Percentiles rank a stretch among this genome's conserved stretches.
Conservation (phyloP, 2,113 vertebrate genomes). For the Grus americana region DNA sequence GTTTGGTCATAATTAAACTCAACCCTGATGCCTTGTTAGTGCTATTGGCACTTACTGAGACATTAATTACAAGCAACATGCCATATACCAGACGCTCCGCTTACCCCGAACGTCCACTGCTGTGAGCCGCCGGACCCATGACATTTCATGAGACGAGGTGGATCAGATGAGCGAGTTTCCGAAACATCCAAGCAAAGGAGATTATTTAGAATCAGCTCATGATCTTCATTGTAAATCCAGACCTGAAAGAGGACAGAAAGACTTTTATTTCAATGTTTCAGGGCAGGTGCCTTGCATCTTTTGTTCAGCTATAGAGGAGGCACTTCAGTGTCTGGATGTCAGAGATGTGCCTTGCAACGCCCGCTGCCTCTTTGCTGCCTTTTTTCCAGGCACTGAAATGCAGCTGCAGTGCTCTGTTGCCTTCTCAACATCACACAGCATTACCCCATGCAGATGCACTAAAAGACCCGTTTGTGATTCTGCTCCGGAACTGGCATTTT, state of each 20-base stretch:
- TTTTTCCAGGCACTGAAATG: neutral
- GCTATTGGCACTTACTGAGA: accelerated
- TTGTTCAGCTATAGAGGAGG: neutral
- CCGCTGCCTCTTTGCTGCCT: neutral
- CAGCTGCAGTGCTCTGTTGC: neutral
- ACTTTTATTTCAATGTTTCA: neutral
- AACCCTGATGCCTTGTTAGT: neutral
- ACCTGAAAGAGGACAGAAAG: constrained; percentile 63
- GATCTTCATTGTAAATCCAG: constrained; percentile 92
- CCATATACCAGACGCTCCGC: constrained; percentile 56
- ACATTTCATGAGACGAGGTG: constrained; percentile 95
- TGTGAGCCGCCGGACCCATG: constrained; percentile 95
- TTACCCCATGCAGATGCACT: neutral
- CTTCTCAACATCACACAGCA: neutral
- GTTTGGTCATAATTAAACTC: neutral
- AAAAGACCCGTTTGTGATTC: neutral
- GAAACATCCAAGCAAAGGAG: constrained; percentile 93
- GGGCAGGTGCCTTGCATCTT: neutral
- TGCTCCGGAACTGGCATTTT: neutral
- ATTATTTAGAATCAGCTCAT: constrained; percentile 88
- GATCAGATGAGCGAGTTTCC: constrained; percentile 87
- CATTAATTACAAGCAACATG: accelerated
- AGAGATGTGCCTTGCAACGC: accelerated
- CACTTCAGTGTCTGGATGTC: neutral
- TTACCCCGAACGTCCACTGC: constrained; percentile 93